phyloP scores from a whole-genome alignment of 2,797 vertebrate species.

The Orientallactaga sibirica region DNA sequence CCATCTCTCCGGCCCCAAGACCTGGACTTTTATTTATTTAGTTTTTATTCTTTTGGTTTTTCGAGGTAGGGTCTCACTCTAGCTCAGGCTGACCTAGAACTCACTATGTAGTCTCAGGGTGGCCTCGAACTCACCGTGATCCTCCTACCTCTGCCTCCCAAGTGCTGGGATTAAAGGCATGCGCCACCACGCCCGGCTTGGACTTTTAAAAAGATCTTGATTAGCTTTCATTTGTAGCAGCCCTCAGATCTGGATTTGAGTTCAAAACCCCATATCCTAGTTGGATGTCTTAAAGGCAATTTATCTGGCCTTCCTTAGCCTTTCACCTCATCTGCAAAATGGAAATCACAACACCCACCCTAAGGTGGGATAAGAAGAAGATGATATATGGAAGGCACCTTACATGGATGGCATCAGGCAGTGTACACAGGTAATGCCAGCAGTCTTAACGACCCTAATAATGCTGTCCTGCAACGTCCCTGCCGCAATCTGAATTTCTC shows the following conservation, averaged over 20 bases:
- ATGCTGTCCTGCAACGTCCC: background rate
- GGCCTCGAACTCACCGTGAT: no score
- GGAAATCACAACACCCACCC: background rate
- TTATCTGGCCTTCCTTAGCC: background rate
- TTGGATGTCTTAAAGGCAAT: background rate
- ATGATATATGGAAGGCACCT: background rate
- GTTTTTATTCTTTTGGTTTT: no score
- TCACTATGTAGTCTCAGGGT: no score
- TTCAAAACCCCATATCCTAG: background rate
- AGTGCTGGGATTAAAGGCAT: no score
- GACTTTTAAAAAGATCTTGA: background rate
- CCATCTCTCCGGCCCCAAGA: no score
- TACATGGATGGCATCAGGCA: background rate
- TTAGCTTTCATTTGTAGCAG: background rate
- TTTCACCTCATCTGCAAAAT: slow-evolving; percentile 31
- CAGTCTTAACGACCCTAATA: background rate
- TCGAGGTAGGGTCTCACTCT: no score
- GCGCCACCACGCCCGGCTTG: no score
- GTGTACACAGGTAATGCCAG: background rate
- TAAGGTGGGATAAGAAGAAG: background rate
- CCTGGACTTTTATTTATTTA: background rate
- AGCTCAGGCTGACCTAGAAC: no score
- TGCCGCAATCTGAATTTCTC: background rate
- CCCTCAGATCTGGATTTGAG: background rate
- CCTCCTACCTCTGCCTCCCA: no score